phyloP scores from a whole-genome alignment of 2,113 vertebrate species.

The Cathartes aura region DNA sequence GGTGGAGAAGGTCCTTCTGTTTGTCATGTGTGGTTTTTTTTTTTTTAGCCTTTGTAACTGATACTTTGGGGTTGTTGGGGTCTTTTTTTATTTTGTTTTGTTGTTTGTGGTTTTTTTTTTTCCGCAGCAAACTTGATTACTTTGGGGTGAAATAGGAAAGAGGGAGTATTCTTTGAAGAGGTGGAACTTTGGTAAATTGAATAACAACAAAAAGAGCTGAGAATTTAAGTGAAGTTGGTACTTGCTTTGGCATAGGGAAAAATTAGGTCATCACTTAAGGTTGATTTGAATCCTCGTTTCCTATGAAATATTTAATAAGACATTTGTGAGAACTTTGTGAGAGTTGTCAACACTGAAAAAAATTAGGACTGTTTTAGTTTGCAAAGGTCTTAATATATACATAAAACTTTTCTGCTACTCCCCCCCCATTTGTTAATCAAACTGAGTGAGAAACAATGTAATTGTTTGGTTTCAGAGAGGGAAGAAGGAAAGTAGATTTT shows the following conservation, averaged over 20 bases:
- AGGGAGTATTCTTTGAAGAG: not conserved
- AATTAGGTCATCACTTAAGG: not conserved
- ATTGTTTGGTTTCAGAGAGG: not conserved
- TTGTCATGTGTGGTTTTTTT: not conserved
- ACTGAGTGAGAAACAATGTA: not conserved
- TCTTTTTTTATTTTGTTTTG: not conserved
- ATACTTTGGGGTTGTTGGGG: not conserved
- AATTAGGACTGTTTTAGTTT: not conserved
- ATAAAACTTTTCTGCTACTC: not conserved
- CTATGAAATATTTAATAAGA: not conserved
- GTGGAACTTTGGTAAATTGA: rapidly evolving
- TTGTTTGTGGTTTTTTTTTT: not conserved
- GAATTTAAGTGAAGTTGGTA: not conserved
- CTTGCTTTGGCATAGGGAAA: not conserved
- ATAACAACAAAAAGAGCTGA: not conserved
- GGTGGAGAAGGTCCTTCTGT: not conserved
- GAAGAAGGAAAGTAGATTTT: not conserved
- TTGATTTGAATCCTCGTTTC: not conserved
- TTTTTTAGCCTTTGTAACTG: not conserved
- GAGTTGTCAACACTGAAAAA: not conserved
- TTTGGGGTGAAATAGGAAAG: not conserved
- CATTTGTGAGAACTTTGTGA: not conserved
- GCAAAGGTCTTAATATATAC: not conserved
- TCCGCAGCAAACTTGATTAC: not conserved
- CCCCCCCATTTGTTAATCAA: not conserved